Evolutionary conservation across 2,888 invertebrate genomes (phyloP).

Genomic region (Bombyx huttoni): DNA sequence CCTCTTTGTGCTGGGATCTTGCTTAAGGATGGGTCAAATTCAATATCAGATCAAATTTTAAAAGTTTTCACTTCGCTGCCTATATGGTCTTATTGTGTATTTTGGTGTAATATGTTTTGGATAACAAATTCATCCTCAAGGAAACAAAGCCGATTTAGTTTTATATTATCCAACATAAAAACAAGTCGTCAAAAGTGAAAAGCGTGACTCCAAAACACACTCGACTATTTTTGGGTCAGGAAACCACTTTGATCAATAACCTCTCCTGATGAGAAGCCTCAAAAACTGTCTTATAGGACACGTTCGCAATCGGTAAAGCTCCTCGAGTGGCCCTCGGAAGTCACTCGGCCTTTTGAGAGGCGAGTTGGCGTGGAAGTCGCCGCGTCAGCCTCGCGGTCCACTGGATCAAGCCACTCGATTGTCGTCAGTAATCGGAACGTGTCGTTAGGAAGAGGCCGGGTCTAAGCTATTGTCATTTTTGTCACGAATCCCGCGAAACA

Average conservation of each 20-base stretch:
- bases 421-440: slow-evolving; percentile 7
- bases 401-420: slow-evolving; percentile 33
- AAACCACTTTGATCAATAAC: slow-evolving; percentile 6
- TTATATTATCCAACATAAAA: not conserved
- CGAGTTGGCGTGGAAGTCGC: slow-evolving; percentile 32
- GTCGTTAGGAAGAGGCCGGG: slow-evolving; percentile 13
- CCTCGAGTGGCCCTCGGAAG: slow-evolving; percentile 32
- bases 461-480: slow-evolving; percentile 19
- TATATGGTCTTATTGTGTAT: too few relatives aligned
- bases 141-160: not conserved
- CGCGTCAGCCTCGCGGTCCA: slow-evolving; percentile 46
- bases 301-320: slow-evolving; percentile 23
- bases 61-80: not conserved
- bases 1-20: not conserved
- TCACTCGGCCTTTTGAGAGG: slow-evolving; percentile 13
- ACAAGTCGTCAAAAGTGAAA: not conserved
- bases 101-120: too few relatives aligned
- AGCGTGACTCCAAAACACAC: not conserved
- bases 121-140: too few relatives aligned
- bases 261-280: slow-evolving; percentile 7
- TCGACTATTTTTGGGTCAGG: slow-evolving; percentile 1
- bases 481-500: slow-evolving; percentile 18
- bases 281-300: slow-evolving; percentile 43
- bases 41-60: not conserved
- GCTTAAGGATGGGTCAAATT: not conserved